These are phyloP conservation scores for Tupiocoris notatus DNA, from an alignment of 2,888 invertebrate species.

Conservation along the genomic window DNA sequence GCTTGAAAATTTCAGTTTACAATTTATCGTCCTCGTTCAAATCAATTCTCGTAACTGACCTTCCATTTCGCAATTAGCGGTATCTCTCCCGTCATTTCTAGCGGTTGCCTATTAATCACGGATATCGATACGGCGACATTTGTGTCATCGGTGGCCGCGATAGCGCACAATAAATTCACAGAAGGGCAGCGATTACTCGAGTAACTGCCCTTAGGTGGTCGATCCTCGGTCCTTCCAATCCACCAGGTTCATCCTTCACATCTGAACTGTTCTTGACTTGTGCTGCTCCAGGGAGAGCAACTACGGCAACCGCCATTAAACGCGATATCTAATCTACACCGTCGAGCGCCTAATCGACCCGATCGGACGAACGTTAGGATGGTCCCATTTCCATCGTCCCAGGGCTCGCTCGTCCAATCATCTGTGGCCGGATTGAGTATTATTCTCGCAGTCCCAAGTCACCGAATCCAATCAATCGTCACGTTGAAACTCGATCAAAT, in stretches of 20 bases:
- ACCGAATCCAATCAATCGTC: not conserved
- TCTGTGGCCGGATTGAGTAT: not conserved
- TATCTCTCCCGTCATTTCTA: too few relatives aligned
- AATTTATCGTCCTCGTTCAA: too few relatives aligned
- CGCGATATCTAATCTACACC: not conserved
- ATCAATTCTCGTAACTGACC: too few relatives aligned
- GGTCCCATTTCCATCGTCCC: not conserved
- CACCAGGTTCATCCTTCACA: too few relatives aligned
- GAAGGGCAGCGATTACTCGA: too few relatives aligned
- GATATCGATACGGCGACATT: too few relatives aligned
- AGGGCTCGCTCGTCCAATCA: not conserved
- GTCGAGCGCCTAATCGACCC: not conserved
- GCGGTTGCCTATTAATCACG: too few relatives aligned
- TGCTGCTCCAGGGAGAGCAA: not conserved
- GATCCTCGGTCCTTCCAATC: not conserved
- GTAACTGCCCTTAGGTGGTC: not conserved
- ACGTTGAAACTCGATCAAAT: too few relatives aligned
- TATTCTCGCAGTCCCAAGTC: not conserved
- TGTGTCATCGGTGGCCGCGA: too few relatives aligned
- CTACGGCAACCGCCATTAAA: not conserved
- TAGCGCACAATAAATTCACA: too few relatives aligned
- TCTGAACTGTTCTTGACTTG: not conserved
- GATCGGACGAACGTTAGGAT: not conserved
- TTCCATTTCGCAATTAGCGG: too few relatives aligned
- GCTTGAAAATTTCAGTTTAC: too few relatives aligned